Base-by-base conservation (phyloP, 2,797 vertebrate genomes). In the Betta splendens region DNA sequence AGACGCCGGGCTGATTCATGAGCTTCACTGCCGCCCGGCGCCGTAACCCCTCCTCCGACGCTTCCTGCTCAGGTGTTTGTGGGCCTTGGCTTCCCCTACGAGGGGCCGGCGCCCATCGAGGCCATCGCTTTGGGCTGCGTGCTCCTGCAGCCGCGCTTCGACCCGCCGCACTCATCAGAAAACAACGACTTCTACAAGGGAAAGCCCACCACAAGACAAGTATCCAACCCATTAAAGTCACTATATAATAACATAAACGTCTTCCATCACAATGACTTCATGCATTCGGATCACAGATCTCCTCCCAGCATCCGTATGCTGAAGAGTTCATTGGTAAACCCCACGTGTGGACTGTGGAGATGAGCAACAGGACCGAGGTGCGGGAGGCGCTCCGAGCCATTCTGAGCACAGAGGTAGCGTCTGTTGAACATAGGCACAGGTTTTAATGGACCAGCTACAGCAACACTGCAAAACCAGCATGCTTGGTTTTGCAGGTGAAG, bases 1-100 rank as follows among this genome's bases (percentile, higher is more conserved):
- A 16, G 3, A 56, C 17, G n/a, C n/a, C n/a, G n/a, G n/a, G n/a
- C n/a, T n/a, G n/a, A n/a, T n/a, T 32, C 20, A 10, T 10, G 16
- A 22, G 28, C 36, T 36, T n/a, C 9, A 5, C 5, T 6, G 9
- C 2, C 13, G 11, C 10, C 5, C 5, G 6, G 9, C 33, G 38
- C 2, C 32, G 16, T 12, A 17, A n/a, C 22, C 48, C 23, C 22
- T 1, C 7, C 9, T 26, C 13, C 37, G 23, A 32, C 42, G 43
- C 42, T 46, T 44, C n/a, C 28, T 17, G 55, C 16, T 16, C 75
- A 92, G 91, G 71, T 92, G 36, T 92, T 92, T 82, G 87, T 91
- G 16, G 91, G 91, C 36, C 87, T 92, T 9, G 90, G 90, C 31
- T 92, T 92, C 64, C 90, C 91, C 32, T 92, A 89, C 5, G 91